These are phyloP conservation scores for Apis cerana DNA, from an alignment of 1,140 invertebrate species.

Conservation along the genomic window DNA sequence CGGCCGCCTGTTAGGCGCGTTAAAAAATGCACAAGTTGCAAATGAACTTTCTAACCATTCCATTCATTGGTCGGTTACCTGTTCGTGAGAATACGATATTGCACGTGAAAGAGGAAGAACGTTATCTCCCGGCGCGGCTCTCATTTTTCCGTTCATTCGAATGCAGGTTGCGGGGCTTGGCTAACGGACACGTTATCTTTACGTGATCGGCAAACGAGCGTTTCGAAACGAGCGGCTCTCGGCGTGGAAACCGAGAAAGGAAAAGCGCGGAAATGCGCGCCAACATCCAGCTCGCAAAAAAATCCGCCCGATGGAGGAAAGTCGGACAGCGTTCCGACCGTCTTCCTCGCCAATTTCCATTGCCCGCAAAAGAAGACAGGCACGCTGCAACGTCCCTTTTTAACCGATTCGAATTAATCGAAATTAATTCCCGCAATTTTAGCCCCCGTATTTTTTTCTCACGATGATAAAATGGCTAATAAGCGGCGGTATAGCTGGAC, in stretches of 20 bases:
- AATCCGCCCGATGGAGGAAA: background rate
- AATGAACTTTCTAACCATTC: constrained; percentile 49
- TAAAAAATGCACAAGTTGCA: constrained; percentile 39
- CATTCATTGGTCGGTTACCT: constrained; percentile 33
- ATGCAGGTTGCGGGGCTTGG: constrained; percentile 29
- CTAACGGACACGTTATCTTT: constrained; percentile 49
- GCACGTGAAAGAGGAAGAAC: constrained; percentile 20
- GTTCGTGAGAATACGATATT: constrained; percentile 34
- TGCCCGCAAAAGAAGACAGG: no score
- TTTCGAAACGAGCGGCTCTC: constrained; percentile 40
- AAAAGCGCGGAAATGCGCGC: constrained; percentile 16
- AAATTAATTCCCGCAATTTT: no score
- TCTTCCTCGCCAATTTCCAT: background rate
- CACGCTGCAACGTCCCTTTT: no score
- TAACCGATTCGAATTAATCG: background rate
- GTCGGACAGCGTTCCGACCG: background rate
- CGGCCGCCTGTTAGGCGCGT: background rate
- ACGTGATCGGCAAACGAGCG: constrained; percentile 39
- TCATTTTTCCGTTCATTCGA: constrained; percentile 48
- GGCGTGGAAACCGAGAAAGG: constrained; percentile 19
- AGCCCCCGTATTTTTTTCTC: no score
- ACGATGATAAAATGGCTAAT: no score
- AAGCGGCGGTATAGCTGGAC: no score
- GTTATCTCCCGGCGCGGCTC: constrained; percentile 40
- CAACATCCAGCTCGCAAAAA: background rate